Percentiles rank a stretch among this genome's conserved stretches.
phyloP scores from a whole-genome alignment of 2,113 vertebrate genomes.

The Amphiprion percula region DNA sequence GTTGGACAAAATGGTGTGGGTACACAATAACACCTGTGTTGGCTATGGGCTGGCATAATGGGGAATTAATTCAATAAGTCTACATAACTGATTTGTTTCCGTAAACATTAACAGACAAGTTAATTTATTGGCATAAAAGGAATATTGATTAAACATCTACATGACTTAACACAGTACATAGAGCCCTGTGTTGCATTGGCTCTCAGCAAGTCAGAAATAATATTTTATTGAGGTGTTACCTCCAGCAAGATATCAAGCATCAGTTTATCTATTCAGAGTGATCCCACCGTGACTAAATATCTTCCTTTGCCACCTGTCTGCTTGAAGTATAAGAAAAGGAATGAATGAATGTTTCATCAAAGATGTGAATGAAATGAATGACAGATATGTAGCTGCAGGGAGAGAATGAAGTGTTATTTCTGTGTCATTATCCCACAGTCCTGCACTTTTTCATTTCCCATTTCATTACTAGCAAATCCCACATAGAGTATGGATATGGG shows the following conservation, averaged over 20 bases:
- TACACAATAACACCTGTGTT: constrained; percentile 70
- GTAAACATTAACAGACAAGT: constrained; percentile 41
- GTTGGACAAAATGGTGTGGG: constrained; percentile 63
- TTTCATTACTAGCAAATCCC: constrained; percentile 22
- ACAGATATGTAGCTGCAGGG: constrained; percentile 48
- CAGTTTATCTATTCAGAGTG: constrained; percentile 28
- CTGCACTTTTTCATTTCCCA: constrained; percentile 33
- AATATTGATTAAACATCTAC: constrained; percentile 41
- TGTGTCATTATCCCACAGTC: constrained; percentile 40
- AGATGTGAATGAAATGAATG: constrained; percentile 45
- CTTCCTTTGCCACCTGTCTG: constrained; percentile 38
- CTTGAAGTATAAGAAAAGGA: constrained; percentile 35
- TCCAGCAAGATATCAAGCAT: constrained; percentile 38
- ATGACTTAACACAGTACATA: constrained; percentile 3
- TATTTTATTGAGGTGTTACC: constrained; percentile 10
- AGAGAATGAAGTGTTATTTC: constrained; percentile 42
- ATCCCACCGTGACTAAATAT: constrained; percentile 35
- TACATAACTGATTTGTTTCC: constrained; percentile 50
- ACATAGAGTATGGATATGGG: constrained; percentile 18
- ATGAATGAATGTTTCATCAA: constrained; percentile 58
- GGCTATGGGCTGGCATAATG: constrained; percentile 28
- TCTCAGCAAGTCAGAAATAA: constrained; percentile 15
- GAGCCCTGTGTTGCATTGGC: neutral
- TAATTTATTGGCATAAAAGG: constrained; percentile 36
- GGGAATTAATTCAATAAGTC: constrained; percentile 40